A percentile compares a stretch with the other conserved stretches of the same genome.
phyloP scores from a whole-genome alignment of 2,113 vertebrate genomes.

The Centropus bengalensis region DNA sequence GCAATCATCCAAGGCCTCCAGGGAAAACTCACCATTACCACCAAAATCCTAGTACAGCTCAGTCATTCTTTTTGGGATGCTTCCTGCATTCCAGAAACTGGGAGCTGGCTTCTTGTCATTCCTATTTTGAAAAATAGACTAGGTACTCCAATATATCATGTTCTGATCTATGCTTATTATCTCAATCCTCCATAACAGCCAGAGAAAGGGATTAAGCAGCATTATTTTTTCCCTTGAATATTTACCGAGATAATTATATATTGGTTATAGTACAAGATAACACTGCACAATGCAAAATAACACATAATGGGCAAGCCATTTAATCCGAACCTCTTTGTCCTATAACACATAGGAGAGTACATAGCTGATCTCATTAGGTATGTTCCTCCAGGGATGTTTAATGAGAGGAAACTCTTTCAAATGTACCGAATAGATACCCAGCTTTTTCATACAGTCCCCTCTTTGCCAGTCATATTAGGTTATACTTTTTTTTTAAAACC shows the following conservation, averaged over 20 bases:
- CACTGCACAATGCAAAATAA: background rate
- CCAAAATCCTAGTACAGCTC: background rate
- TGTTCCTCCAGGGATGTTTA: background rate
- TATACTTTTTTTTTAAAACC: background rate
- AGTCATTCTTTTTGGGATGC: background rate
- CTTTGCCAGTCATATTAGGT: background rate
- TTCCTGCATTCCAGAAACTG: background rate
- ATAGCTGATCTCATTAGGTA: background rate
- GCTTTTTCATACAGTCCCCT: background rate
- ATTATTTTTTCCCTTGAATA: background rate
- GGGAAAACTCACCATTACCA: background rate
- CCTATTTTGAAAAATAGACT: background rate
- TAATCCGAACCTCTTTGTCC: background rate
- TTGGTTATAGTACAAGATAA: background rate
- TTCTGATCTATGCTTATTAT: background rate
- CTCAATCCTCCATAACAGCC: background rate
- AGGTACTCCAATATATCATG: background rate
- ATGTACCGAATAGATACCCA: background rate
- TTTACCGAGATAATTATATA: background rate
- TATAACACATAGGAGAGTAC: background rate
- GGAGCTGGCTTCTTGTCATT: background rate
- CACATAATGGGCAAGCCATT: accelerated
- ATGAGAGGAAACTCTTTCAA: background rate
- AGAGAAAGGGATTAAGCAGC: background rate
- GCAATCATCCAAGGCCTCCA: background rate